Evolutionary conservation across 2,113 vertebrate genomes (phyloP).

Genomic region (Poecile atricapillus): DNA sequence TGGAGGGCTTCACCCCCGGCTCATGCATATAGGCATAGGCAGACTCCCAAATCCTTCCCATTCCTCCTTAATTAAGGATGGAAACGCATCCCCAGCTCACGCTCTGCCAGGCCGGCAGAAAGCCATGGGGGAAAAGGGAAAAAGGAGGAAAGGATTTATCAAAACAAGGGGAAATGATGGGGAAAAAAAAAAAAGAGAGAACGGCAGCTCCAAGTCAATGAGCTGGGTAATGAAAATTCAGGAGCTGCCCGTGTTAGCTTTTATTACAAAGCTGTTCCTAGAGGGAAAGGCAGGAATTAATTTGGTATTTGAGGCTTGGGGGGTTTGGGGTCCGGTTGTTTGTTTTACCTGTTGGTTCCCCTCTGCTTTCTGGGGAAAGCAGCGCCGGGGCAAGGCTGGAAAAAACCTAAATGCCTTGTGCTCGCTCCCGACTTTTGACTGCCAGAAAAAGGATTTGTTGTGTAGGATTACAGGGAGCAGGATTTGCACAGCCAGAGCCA

Average conservation of each 20-base stretch:
- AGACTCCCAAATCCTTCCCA: neutral
- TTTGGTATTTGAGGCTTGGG: neutral
- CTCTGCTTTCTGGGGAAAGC: neutral
- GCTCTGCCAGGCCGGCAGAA: neutral
- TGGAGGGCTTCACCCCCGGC: neutral
- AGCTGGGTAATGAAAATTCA: conserved; percentile 65
- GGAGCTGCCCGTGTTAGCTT: neutral
- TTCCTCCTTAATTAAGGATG: neutral
- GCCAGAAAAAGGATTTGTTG: neutral
- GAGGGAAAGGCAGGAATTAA: conserved; percentile 52
- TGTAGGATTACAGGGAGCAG: neutral
- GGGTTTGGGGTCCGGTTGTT: neutral
- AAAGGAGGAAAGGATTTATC: neutral
- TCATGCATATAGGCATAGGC: neutral
- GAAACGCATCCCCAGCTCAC: neutral
- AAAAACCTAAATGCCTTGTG: neutral
- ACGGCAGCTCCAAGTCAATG: conserved; percentile 35
- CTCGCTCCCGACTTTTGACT: neutral
- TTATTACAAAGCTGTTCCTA: conserved; percentile 51
- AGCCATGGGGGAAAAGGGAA: neutral
- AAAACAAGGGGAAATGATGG: neutral
- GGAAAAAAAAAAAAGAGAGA: neutral
- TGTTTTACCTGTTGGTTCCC: neutral
- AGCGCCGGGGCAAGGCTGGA: rapidly evolving
- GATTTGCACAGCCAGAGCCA: neutral